Evolutionary conservation across 2,888 invertebrate genomes (phyloP).

Genomic region (Microdon myrmicae): DNA sequence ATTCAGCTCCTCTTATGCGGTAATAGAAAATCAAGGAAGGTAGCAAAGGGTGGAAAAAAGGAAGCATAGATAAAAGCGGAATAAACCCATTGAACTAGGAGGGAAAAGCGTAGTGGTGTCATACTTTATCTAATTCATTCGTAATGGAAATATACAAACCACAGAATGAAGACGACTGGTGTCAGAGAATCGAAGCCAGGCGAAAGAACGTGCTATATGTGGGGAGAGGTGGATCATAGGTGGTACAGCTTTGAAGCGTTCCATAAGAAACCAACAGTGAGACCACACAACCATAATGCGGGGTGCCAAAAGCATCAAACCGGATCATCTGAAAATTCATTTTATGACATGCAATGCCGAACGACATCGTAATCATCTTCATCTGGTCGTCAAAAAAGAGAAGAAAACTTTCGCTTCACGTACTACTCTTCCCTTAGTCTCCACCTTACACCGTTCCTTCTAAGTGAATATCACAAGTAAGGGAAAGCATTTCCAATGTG

Average conservation of each 20-base stretch:
- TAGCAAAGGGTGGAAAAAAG: conserved; percentile 1
- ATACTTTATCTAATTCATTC: conserved; percentile 45
- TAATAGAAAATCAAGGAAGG: too few relatives aligned
- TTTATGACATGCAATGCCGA: conserved; percentile 44
- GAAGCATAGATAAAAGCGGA: conserved; percentile 16
- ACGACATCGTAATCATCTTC: conserved; percentile 38
- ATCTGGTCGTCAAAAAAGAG: conserved; percentile 14
- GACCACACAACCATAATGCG: conserved; percentile 21
- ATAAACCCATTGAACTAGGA: conserved; percentile 2
- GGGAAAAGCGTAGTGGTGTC: conserved; percentile 8
- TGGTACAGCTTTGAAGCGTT: background rate
- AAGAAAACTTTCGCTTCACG: conserved; percentile 12
- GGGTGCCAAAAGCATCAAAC: conserved; percentile 18
- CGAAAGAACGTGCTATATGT: conserved; percentile 8
- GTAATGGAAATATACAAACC: conserved; percentile 39
- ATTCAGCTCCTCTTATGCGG: background rate
- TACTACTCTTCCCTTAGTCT: background rate
- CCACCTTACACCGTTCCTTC: background rate
- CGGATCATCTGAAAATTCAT: conserved; percentile 46
- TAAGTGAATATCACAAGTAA: conserved; percentile 13
- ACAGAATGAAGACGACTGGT: too few relatives aligned
- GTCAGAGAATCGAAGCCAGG: too few relatives aligned
- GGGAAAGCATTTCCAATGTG: conserved; percentile 33
- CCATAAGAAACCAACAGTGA: conserved; percentile 1
- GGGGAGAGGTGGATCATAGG: background rate